Evolutionary conservation across 1,140 invertebrate species (phyloP).

Genomic region (Leptinotarsa lineolata): DNA sequence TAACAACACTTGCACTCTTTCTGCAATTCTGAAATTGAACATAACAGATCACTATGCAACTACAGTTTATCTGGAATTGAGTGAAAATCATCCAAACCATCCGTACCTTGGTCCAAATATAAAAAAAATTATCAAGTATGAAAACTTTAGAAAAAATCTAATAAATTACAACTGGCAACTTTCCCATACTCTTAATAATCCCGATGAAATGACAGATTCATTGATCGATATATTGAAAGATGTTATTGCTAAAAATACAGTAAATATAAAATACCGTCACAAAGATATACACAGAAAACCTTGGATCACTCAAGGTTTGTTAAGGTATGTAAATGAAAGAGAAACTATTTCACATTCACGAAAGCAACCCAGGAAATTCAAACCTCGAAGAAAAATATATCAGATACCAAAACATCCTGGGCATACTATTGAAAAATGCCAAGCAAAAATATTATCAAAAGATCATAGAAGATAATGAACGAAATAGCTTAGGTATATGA

Average conservation of each 20-base stretch:
- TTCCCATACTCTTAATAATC: background rate
- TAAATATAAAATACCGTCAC: background rate
- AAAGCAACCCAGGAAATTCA: too few species aligned
- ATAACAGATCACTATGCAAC: background rate
- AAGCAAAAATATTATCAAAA: too few species aligned
- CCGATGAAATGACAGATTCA: background rate
- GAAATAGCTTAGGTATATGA: too few species aligned
- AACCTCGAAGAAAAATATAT: too few species aligned
- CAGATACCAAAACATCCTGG: too few species aligned
- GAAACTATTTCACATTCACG: too few species aligned
- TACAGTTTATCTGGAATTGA: background rate
- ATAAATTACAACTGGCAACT: conserved; percentile 6
- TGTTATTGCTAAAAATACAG: background rate
- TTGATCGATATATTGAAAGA: background rate
- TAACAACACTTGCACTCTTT: background rate
- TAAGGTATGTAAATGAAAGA: background rate
- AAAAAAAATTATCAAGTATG: conserved; percentile 3
- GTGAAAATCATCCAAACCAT: background rate
- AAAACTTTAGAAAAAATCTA: conserved; percentile 17
- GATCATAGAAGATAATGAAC: too few species aligned
- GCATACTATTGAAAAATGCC: too few species aligned
- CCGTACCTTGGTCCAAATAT: background rate
- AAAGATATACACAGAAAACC: background rate
- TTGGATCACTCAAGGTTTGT: background rate
- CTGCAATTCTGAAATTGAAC: conserved; percentile 8